Base-by-base conservation (phyloP, 1,140 invertebrate species). In the Drosophila nasuta region DNA sequence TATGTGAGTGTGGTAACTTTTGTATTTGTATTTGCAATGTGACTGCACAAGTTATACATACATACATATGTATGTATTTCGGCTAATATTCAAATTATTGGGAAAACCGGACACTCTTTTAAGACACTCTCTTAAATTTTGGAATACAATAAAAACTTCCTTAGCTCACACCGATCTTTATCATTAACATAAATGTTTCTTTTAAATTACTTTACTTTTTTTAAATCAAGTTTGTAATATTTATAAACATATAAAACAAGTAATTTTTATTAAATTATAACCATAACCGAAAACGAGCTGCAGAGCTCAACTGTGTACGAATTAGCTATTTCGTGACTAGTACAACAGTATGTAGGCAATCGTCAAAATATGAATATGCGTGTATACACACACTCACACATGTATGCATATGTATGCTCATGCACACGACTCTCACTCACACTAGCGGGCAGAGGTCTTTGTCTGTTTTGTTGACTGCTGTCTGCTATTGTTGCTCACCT, bases 401-500 rank as follows among this genome's bases (percentile, higher is more conserved):
- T 54, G 25, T 38, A 17, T 63, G 35, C 10, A 7, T 49, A 3
- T 33, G 17, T 59, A 41, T 38, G 35, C 6, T 7, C 38, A 41
- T 11, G 38, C 6, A 15, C 30, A 68, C 46, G 43, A 25, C 8
- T 30, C 13, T 28, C 49, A 45, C 35, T 8, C 46, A 72, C 7
- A 70, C 64, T 57, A 25, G 2, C 17, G 13, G 15, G 35, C 38
- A 25, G 20, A 25, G 13, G 4, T 63, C 20, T 62, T 59, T 73
- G 62, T 56, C 82, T 25, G 20, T 62, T 58, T 72, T 56, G 33
- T 54, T 73, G 64, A 25, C 58, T 65, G 62, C 58, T 33, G 11
- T 72, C 25, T 73, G 35, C 58, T 63, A 46, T 46, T 69, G 45
- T 33, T 71, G 66, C 85, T 89, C 63, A 89, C 85, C 85, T 89